Base-by-base conservation (phyloP, 2,797 vertebrate species). In the Channallabes apus region DNA sequence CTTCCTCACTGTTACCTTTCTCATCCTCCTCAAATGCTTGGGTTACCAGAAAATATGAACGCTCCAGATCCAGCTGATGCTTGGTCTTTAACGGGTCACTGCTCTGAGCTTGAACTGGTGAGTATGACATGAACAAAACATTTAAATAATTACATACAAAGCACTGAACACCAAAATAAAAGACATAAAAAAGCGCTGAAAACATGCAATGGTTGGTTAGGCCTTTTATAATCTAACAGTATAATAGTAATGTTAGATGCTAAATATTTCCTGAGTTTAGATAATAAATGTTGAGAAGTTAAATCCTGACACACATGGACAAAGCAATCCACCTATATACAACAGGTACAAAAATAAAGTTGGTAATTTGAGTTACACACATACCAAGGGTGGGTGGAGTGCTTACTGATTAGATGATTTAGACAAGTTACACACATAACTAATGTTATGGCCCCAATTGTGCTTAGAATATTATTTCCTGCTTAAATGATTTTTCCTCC, bases 21-120 rank as follows among this genome's bases (percentile, higher is more conserved):
- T 97, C 97, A 68, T 99, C 98, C 91, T 99, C 98, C 76, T 98
- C 96, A 88, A 99, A 99, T 61, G 98, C 98, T 92, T 99, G 97
- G 0, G 97, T 99, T 87, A 99, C 97, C 78, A 99, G 95, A 92
- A 99, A 99, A 93, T 95, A 97, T 24, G 98, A 98, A 0, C 98
- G 96, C 88, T 99, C 98, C 88, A 99, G 93, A 89, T 98, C 97
- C 94, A 99, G 88, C 87, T 99, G 98, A 82, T 99, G 96, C 80
- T 97, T 97, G 73, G 96, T 96, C 91, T 99, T 99, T 91, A 99
- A 94, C 3, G 97, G 97, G 88, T 97, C 97, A 35, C 87, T 95
- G 87, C 93, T 97, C 93, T 99, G 97, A 3, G 94, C 96, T 69
- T 98, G 96, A 91, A 97, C 97, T 98, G 93, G 65, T 68, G 65